Base-by-base conservation (phyloP, 2,888 invertebrate species). In the Orthosia gothica region DNA sequence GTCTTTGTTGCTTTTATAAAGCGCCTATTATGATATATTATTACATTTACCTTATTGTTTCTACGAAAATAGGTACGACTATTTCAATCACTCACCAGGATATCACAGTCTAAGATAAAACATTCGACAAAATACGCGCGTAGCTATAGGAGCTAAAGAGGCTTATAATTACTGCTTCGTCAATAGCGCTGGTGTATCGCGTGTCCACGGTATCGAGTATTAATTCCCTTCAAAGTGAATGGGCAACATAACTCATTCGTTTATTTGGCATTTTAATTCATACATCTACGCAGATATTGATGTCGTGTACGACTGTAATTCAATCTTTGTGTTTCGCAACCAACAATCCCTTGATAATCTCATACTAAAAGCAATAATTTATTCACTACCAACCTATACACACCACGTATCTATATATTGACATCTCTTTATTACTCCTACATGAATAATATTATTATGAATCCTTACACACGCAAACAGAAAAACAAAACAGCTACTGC, bases 381-480 rank as follows among this genome's bases (percentile, higher is more conserved):
- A 87, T 88, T 87, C 85, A 83, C 72, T 73, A 83, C 77, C 81
- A 74, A 70, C 78, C 81, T 85, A 86, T 87, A 76, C 82, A 80
- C 87, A 86, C 87, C 82, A 84, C 82, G 82, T 85, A 91, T 89
- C 89, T 91, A 91, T 91, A 91, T 85, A 89, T 88, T 85, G 91
- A 90, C 89, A 90, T 90, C 89, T 92, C 91, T 91, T 92, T 92
- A 92, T 92, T 91, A 92, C 91, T 88, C 88, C 87, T 89, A 89
- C 90, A 93, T 92, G 94, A 94, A 94, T 94, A 93, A 92, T 93
- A 92, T 92, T 92, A 94, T 93, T 92, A 92, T 90, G 91, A 91
- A 88, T 90, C 89, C 88, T 87, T 89, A 91, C 91, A 91, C 87
- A 88, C 89, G 82, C 87, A 85, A 85, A 87, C 82, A 91, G 84